Base-by-base conservation (phyloP, 2,888 invertebrate genomes). In the Hecatera dysodea region DNA sequence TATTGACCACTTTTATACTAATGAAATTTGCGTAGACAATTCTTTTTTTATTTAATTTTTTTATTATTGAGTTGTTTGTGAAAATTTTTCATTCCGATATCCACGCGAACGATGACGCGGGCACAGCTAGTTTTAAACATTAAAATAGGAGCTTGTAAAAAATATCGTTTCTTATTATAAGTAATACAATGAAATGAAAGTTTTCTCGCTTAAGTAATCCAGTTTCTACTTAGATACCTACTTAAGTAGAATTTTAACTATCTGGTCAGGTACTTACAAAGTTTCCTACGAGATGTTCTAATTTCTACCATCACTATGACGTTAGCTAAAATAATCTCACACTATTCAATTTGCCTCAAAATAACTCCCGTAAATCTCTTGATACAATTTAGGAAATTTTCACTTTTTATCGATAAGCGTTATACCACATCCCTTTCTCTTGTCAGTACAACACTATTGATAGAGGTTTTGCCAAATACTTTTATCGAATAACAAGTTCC, bases 401-500 rank as follows among this genome's bases (percentile, higher is more conserved):
- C 81, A 72, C 77, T 75, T 75, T 62, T 55, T 60, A 56, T 60
- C 65, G 71, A 75, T 77, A 73, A 77, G 68, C 61, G 80, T 65
- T 70, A 61, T 67, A 42, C 64, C 71, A 76, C 52, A 62, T 67
- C 80, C 88, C 89, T 90, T 90, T 91, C 89, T 88, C 86, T 36
- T 69, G 70, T 75, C 76, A 74, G 78, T 72, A 57, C 57, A 59
- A 33, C 67, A 69, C 83, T 81, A 88, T 90, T 89, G 86, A 88
- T 71, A 39, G 61, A 77, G 66, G 83, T 87, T 85, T 89, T 85
- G 85, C 84, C 83, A 87, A 88, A 88, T 82, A 81, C 83, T 81
- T 81, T 84, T 84, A 85, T 82, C 81, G 72, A 62, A 67, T 83
- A 86, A 89, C 89, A 89, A 88, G 88, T 80, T 84, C 74, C 87